Percentiles rank a stretch among this genome's conserved stretches.
phyloP scores from a whole-genome alignment of 53 echinoderm and acorn worm species.

The Patiria pectinifera region DNA sequence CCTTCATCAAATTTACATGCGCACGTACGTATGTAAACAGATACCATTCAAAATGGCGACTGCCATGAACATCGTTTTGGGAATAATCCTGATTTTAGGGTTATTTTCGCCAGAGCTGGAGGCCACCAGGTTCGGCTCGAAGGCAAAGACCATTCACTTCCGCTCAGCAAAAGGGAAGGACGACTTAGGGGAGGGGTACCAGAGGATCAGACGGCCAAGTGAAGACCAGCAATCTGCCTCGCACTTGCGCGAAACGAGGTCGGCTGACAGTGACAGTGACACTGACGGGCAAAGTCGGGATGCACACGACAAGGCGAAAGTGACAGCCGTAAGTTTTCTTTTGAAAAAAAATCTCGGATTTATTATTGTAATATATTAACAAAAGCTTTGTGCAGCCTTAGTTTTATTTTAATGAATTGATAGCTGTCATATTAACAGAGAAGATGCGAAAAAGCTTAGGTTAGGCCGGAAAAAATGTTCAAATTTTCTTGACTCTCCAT shows the following conservation, averaged over 20 bases:
- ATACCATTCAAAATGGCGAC: conserved; percentile 46
- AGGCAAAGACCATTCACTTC: conserved; percentile 83
- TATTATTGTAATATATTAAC: too few relatives aligned
- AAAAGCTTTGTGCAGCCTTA: too few relatives aligned
- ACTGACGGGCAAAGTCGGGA: not conserved
- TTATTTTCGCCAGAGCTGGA: conserved; percentile 34
- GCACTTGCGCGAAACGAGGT: not conserved
- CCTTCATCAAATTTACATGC: too few relatives aligned
- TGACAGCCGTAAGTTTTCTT: conserved; percentile 34
- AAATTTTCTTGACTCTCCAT: too few relatives aligned
- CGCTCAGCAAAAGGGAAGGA: conserved; percentile 61
- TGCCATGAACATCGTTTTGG: not conserved
- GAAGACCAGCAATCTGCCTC: conserved; percentile 11
- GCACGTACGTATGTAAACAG: not conserved
- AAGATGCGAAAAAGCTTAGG: too few relatives aligned
- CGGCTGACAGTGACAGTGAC: not conserved
- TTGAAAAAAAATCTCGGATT: too few relatives aligned
- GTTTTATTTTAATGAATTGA: too few relatives aligned
- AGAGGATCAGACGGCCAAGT: conserved; percentile 59
- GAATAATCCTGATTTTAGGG: conserved; percentile 3
- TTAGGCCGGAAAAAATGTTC: too few relatives aligned
- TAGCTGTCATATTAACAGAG: too few relatives aligned
- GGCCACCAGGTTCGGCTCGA: conserved; percentile 66
- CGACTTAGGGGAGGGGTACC: conserved; percentile 64
- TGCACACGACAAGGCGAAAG: conserved; percentile 23